Conservation (phyloP, 2,888 invertebrate species). For the Microctonus brassicae region DNA sequence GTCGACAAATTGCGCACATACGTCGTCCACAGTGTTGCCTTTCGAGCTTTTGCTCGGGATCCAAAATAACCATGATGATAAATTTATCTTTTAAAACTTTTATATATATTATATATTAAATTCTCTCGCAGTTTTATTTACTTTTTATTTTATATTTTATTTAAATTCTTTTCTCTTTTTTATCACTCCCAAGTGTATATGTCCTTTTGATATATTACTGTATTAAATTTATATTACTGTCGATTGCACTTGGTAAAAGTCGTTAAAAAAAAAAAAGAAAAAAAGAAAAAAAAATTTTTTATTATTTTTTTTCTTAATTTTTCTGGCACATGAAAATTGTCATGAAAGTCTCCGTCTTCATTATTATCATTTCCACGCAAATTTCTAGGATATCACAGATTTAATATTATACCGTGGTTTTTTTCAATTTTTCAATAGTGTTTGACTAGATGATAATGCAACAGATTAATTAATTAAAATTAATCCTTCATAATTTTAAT, state of each 20-base stretch:
- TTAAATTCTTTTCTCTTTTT: neutral
- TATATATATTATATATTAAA: constrained; percentile 30
- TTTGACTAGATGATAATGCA: constrained; percentile 43
- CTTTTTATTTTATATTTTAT: neutral
- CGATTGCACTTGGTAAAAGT: constrained; percentile 29
- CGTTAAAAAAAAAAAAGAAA: constrained; percentile 23
- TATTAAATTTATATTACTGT: constrained; percentile 19
- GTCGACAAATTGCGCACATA: constrained; percentile 68
- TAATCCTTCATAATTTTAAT: neutral
- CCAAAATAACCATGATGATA: constrained; percentile 66
- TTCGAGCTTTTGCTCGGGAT: constrained; percentile 68
- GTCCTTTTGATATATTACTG: constrained; percentile 7
- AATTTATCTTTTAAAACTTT: constrained; percentile 3
- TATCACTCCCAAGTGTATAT: neutral
- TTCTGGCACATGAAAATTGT: constrained; percentile 8
- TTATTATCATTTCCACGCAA: constrained; percentile 23
- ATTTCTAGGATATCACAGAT: constrained; percentile 29
- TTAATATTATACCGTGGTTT: constrained; percentile 4
- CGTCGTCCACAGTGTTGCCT: constrained; percentile 67
- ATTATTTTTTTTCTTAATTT: constrained; percentile 4
- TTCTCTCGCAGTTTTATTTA: neutral
- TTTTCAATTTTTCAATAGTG: constrained; percentile 27
- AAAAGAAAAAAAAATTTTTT: neutral
- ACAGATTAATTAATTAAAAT: neutral
- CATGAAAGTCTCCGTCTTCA: neutral